phyloP scores from a whole-genome alignment of 1,140 invertebrate genomes.

The Muscidifurax raptorellus region DNA sequence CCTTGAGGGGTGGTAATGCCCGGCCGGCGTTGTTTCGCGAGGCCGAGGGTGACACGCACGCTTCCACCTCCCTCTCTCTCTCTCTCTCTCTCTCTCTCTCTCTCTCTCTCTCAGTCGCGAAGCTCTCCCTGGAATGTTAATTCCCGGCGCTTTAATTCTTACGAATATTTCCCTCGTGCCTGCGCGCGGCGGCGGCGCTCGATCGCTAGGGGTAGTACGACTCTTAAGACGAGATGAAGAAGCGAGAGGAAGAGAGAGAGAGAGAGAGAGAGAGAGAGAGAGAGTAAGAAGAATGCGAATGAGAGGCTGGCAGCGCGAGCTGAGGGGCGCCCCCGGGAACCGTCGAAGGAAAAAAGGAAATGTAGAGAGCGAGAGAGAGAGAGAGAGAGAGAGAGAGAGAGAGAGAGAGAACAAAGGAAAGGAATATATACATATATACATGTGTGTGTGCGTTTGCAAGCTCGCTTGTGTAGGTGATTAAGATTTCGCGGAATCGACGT shows the following conservation, averaged over 20 bases:
- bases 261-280: not conserved
- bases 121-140: constrained; percentile 73
- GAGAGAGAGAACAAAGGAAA: constrained; percentile 34
- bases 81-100: constrained; percentile 44
- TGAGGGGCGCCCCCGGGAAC: constrained; percentile 35
- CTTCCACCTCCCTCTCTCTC: constrained; percentile 49
- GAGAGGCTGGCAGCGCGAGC: constrained; percentile 5
- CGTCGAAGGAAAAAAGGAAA: constrained; percentile 15
- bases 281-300: constrained; percentile 52
- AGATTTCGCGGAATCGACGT: constrained; percentile 33
- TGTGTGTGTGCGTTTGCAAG: not conserved
- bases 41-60: constrained; percentile 69
- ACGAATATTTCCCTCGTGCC: constrained; percentile 73
- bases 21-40: constrained; percentile 69
- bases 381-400: constrained; percentile 32
- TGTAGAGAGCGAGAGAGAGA: not conserved
- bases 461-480: constrained; percentile 17
- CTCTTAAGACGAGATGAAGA: constrained; percentile 51
- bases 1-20: constrained; percentile 69
- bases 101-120: constrained; percentile 40
- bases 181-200: constrained; percentile 24
- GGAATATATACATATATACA: not conserved
- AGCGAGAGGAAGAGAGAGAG: constrained; percentile 15
- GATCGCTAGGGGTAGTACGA: constrained; percentile 40
- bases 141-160: constrained; percentile 75